Conservation (phyloP, 2,888 invertebrate species). For the Nineta flava region DNA sequence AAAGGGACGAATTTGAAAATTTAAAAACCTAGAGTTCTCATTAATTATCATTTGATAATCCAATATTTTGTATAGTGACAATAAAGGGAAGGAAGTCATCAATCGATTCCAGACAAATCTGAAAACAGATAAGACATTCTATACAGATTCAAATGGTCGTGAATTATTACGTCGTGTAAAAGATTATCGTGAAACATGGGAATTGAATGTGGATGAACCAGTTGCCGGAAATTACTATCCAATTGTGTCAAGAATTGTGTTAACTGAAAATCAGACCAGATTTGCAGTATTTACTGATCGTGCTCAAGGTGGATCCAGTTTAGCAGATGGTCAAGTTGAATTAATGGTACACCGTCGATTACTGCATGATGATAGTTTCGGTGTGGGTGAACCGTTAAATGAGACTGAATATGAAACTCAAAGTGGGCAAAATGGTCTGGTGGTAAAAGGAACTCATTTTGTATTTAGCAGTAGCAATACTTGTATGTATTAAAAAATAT, state of each 20-base stretch:
- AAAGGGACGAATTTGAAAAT: no score
- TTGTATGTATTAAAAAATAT: no score
- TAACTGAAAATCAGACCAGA: slow-evolving; percentile 36
- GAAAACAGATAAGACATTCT: slow-evolving; percentile 50
- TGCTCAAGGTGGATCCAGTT: slow-evolving; percentile 65
- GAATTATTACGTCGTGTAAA: slow-evolving; percentile 58
- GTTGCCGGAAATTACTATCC: slow-evolving; percentile 89
- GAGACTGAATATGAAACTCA: slow-evolving; percentile 49
- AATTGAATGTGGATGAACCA: slow-evolving; percentile 49
- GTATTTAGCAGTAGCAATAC: slow-evolving; percentile 19
- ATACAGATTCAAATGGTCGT: slow-evolving; percentile 88
- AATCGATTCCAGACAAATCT: slow-evolving; percentile 51
- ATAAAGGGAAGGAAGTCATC: slow-evolving; percentile 69
- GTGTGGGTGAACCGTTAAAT: slow-evolving; percentile 81
- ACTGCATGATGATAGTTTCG: slow-evolving; percentile 78
- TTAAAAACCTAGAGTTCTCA: no score
- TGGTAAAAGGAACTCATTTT: slow-evolving; percentile 53
- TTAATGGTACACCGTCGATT: slow-evolving; percentile 78
- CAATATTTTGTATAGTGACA: no score
- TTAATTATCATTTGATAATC: no score
- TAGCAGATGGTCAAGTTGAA: slow-evolving; percentile 60
- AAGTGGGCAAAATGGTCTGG: slow-evolving; percentile 34
- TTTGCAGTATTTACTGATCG: slow-evolving; percentile 56
- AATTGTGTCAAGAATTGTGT: slow-evolving; percentile 61
- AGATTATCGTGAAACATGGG: slow-evolving; percentile 60